Conservation (phyloP, 2,113 vertebrate genomes). For the Apteryx mantelli region DNA sequence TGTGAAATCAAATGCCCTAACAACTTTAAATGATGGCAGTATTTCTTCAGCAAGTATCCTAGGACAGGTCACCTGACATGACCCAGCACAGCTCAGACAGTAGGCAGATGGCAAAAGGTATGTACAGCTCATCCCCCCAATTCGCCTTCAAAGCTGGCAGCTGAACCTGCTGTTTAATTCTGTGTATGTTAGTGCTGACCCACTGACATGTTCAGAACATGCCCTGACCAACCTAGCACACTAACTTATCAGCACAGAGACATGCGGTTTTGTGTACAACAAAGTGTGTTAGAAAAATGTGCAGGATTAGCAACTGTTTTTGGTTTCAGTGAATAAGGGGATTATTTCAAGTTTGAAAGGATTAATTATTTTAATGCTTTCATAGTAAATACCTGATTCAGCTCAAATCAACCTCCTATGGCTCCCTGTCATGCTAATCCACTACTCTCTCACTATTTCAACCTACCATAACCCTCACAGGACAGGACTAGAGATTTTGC, state of each 20-base stretch:
- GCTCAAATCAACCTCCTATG: background rate
- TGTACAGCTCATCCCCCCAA: constrained; percentile 48
- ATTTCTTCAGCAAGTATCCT: background rate
- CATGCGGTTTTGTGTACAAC: fast-evolving
- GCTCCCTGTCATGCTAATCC: background rate
- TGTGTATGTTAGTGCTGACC: background rate
- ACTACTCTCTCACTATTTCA: background rate
- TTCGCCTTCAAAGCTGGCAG: constrained; percentile 62
- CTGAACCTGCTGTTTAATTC: constrained; percentile 14
- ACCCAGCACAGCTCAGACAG: constrained; percentile 57
- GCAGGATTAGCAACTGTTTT: background rate
- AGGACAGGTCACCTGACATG: background rate
- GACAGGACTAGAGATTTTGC: background rate
- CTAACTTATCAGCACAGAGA: background rate
- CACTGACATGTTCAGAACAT: background rate
- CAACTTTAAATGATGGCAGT: background rate
- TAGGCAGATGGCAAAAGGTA: constrained; percentile 66
- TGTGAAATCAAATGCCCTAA: background rate
- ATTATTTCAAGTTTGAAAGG: background rate
- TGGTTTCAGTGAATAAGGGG: background rate
- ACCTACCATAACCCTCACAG: background rate
- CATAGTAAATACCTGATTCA: background rate
- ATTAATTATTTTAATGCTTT: background rate
- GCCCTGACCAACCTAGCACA: fast-evolving
- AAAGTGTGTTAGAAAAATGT: background rate